phyloP scores from a whole-genome alignment of 2,113 vertebrate species.

The Hirundichthys speculiger region DNA sequence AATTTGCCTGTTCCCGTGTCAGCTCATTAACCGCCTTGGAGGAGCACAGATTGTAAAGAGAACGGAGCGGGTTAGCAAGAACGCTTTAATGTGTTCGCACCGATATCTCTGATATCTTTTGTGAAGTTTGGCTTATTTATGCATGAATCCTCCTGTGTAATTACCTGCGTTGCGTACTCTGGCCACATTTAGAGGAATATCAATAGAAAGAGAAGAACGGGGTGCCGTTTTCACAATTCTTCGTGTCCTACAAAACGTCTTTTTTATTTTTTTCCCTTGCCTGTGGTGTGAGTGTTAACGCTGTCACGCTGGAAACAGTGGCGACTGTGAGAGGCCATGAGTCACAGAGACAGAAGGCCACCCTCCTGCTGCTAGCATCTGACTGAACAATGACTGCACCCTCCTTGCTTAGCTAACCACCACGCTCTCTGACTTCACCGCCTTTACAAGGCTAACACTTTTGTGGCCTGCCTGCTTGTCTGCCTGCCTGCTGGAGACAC shows the following conservation, averaged over 20 bases:
- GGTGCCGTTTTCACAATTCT: not conserved
- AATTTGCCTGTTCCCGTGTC: conserved; percentile 39
- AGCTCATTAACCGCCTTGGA: conserved; percentile 55
- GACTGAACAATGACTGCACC: conserved; percentile 60
- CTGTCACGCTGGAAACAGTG: conserved; percentile 7
- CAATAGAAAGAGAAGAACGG: not conserved
- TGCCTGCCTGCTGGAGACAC: conserved; percentile 34
- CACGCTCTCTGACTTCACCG: conserved; percentile 53
- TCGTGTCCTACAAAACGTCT: too few relatives aligned
- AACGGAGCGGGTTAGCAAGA: not conserved
- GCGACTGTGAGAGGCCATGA: conserved; percentile 51
- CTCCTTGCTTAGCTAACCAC: conserved; percentile 43
- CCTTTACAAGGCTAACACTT: conserved; percentile 56
- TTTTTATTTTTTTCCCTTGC: not conserved
- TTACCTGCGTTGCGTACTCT: conserved; percentile 3
- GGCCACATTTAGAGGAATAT: not conserved
- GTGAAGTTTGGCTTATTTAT: not conserved
- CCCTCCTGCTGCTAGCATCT: conserved; percentile 56
- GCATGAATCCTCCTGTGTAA: not conserved
- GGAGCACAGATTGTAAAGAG: conserved; percentile 27
- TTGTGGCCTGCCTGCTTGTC: conserved; percentile 18
- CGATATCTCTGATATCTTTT: not conserved
- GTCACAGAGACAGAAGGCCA: conserved; percentile 59
- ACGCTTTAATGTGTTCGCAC: not conserved
- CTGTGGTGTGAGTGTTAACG: conserved; percentile 4